Evolutionary conservation across 2,888 invertebrate species (phyloP).

Genomic region (Himalopsyche tibetana): DNA sequence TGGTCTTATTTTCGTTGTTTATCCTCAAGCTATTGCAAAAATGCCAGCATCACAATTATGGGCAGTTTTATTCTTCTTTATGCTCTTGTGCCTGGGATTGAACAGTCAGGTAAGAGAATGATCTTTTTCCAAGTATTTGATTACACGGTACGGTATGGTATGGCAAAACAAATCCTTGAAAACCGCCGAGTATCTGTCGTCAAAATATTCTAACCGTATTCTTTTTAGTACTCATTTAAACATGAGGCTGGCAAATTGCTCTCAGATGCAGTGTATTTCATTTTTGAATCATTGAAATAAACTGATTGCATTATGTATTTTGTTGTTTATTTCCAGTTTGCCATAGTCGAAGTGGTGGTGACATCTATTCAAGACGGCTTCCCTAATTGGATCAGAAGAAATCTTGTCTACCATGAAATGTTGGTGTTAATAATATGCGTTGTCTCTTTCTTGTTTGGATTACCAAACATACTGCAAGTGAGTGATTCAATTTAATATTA

Average conservation of each 20-base stretch:
- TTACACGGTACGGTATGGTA: too few species aligned
- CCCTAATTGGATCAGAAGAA: constrained; percentile 89
- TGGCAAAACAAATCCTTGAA: too few species aligned
- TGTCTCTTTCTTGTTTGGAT: constrained; percentile 88
- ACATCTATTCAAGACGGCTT: constrained; percentile 96
- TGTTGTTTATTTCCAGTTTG: constrained; percentile 82
- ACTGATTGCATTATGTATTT: too few species aligned
- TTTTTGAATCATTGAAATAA: too few species aligned
- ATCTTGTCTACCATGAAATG: constrained; percentile 90
- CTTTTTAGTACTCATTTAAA: too few species aligned
- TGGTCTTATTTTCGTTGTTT: constrained; percentile 92
- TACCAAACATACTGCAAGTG: constrained; percentile 92
- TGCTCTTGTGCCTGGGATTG: constrained; percentile 90
- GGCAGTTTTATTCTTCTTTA: constrained; percentile 93
- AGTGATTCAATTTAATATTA: constrained; percentile 65
- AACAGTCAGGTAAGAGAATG: constrained; percentile 86
- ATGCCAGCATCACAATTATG: constrained; percentile 94
- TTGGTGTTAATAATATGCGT: constrained; percentile 89
- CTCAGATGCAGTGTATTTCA: too few species aligned
- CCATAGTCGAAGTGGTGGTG: constrained; percentile 95
- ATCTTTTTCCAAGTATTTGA: background rate
- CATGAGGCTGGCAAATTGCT: too few species aligned
- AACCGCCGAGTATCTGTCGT: too few species aligned
- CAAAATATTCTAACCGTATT: too few species aligned
- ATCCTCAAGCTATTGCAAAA: constrained; percentile 93